A percentile compares a stretch with the other conserved stretches of the same genome.
Evolutionary conservation across 2,888 invertebrate genomes (phyloP).

Genomic region (Sinohyriopsis cumingii): DNA sequence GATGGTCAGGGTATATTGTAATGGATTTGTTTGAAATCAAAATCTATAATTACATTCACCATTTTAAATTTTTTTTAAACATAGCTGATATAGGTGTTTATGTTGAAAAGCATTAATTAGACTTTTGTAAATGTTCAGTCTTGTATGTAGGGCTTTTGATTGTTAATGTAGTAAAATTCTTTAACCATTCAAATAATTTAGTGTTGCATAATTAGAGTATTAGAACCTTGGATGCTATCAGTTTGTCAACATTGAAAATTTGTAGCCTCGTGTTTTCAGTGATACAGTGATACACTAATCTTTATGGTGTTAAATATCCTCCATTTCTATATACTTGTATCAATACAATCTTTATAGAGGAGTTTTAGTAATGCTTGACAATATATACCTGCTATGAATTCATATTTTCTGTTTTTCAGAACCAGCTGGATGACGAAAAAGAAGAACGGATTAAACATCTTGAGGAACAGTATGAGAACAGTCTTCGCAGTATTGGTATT

Average conservation of each 20-base stretch:
- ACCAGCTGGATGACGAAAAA: slow-evolving; percentile 60
- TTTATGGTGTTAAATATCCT: neutral
- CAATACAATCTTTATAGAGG: neutral
- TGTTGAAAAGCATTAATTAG: neutral
- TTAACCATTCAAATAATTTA: too few relatives aligned
- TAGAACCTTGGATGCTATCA: neutral
- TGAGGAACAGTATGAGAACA: slow-evolving; percentile 60
- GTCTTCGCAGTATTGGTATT: slow-evolving; percentile 58
- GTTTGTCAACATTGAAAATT: neutral
- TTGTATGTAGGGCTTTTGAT: too few relatives aligned
- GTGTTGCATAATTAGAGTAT: too few relatives aligned
- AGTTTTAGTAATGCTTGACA: neutral
- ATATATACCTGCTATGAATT: neutral
- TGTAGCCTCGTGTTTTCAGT: neutral
- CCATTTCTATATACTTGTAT: neutral
- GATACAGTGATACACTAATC: neutral
- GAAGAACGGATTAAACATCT: slow-evolving; percentile 58
- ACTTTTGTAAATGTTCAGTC: neutral
- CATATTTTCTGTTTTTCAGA: slow-evolving; percentile 31
- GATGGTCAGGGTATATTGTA: too few relatives aligned
- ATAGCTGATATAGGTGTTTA: neutral
- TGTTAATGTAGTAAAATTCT: too few relatives aligned
- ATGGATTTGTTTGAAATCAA: too few relatives aligned
- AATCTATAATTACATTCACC: neutral
- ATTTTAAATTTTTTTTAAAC: neutral